Base-by-base conservation (phyloP, 1,140 invertebrate genomes). In the Drosophila repleta region DNA sequence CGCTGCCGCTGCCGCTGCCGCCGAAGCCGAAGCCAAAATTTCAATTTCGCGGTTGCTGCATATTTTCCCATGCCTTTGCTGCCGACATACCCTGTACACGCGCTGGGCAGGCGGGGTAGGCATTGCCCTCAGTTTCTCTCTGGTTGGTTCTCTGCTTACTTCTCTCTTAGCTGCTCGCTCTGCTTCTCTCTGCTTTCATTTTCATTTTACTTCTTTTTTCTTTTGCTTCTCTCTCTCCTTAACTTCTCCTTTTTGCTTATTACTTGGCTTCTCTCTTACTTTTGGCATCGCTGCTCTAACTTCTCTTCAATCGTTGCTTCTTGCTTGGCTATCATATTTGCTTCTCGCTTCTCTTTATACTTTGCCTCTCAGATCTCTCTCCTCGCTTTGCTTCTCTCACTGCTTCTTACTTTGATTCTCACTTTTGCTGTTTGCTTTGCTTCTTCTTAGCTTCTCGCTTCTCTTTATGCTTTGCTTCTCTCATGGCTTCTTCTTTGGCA, bases 1-100 rank as follows among this genome's bases (percentile, higher is more conserved):
- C 76, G 67, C 83, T 68, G 67, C 60, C 60, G 32, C 32, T 7
- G 26, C 26, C 51, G 11, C 43, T 21, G 45, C 37, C 13, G 53
- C 52, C 53, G 32, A 46, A 63, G 58, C 72, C 58, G 67, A 70
- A 71, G 67, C 67, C 77, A 88, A 35, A 88, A 88, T 88, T 88
- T 88, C 83, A 88, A 88, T 88, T 88, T 88, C 83, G 83, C 83
- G 83, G 83, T 88, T 88, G 62, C 84, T 83, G 82, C 84, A 89
- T 83, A 88, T 88, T 88, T 88, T 88, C 76, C 84, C 78, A 87
- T 43, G 78, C 83, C 82, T 78, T 72, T 75, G 20, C 26, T 29
- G 20, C 60, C 60, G 37, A 13, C 7, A 72, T 60, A 72, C 55
- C 69, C 69, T 67, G 63, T 55, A 48, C 7, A 48, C 7, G 2